phyloP scores from a whole-genome alignment of 2,113 vertebrate genomes.

The Noctilio leporinus region DNA sequence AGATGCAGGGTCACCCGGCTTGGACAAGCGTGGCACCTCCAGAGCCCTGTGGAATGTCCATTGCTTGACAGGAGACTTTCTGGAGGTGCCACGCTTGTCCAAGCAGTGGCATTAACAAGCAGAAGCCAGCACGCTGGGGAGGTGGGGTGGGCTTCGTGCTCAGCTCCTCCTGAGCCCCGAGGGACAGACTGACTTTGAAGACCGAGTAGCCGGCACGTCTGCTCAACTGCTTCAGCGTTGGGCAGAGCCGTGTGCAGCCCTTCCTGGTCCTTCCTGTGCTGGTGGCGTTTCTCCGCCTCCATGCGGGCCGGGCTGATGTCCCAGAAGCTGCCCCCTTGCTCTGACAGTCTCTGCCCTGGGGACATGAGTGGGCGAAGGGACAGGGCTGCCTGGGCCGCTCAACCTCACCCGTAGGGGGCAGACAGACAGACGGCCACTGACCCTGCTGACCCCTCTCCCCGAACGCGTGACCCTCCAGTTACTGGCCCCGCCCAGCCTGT shows the following conservation, averaged over 20 bases:
- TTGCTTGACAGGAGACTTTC: too few species aligned
- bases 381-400: neutral
- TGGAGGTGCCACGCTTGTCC: neutral
- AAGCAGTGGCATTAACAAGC: neutral
- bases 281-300: neutral
- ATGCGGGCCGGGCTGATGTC: neutral
- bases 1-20: neutral
- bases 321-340: neutral
- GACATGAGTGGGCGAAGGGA: neutral
- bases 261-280: neutral
- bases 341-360: neutral
- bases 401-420: fast-evolving
- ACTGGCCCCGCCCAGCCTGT: neutral
- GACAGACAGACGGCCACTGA: too few species aligned
- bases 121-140: too few species aligned
- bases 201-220: fast-evolving
- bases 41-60: too few species aligned
- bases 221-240: neutral
- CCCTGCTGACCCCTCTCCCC: neutral
- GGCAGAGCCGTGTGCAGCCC: neutral
- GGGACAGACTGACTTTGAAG: neutral
- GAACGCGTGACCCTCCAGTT: fast-evolving
- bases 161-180: neutral
- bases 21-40: too few species aligned
- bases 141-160: too few species aligned